Base-by-base conservation (phyloP, 2,113 vertebrate species). In the Hylia prasina region DNA sequence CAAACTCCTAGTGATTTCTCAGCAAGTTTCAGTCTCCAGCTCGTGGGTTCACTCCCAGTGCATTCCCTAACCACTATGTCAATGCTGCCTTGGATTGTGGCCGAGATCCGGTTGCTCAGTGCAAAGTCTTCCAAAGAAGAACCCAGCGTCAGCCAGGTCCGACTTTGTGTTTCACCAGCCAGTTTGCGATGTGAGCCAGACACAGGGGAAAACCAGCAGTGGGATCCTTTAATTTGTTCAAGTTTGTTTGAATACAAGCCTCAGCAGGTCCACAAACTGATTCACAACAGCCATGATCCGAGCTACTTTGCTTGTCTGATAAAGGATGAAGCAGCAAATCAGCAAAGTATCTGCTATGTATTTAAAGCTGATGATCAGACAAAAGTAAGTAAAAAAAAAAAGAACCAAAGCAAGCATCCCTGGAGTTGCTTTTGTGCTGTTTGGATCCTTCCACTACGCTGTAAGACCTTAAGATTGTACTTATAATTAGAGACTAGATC, bases 31-130 rank as follows among this genome's bases (percentile, higher is more conserved):
- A 96, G 96, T 66, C 98, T 99, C 50, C 98, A 98, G 60, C 95
- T 99, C 14, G 95, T 98, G 33, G 99, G 99, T 54, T 99, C 98
- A 47, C 92, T 99, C 86, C 95, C 98, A 0, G 99, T 99, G 57
- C 98, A 99, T 70, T 94, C 97, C 10, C 98, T 99, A 57, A 99
- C 99, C 92, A 99, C 99, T 70, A 99, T 99, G 99, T 95, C 99
- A 66, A 99, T 99, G 98, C 98, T 99, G 73, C 99, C 99, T 4
- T 99, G 99, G 99, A 98, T 99, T 60, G 98, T 99, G 96, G 98
- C 99, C 0, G 99, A 99, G 97, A 99, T 99, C 71, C 97, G 98
- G 44, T 97, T 91, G 60, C 96, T 97, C 40, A 97, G 97, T 60
- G 44, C 68, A 31, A 96, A 93, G 90, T 84, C 96, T 71, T 90